Evolutionary conservation across 2,113 vertebrate species (phyloP).

Genomic region (Physeter macrocephalus): DNA sequence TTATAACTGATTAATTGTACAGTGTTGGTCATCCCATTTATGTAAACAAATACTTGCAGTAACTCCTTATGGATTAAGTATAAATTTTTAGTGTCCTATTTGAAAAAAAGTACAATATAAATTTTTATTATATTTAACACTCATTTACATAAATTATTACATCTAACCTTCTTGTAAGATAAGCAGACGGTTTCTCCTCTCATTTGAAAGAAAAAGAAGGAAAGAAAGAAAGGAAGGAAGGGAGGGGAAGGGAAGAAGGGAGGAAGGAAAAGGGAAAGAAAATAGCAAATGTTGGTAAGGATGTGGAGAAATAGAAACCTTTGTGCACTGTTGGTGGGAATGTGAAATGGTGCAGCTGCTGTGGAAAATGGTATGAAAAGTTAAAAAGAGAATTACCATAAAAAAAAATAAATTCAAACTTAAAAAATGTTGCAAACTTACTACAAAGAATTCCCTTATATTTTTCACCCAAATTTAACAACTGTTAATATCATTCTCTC

Average conservation of each 20-base stretch:
- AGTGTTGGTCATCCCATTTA: not conserved
- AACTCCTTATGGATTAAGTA: not conserved
- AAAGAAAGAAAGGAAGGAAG: not conserved
- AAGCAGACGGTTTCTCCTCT: not conserved
- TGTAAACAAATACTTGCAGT: not conserved
- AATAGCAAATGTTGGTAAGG: not conserved
- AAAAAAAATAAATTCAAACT: not conserved
- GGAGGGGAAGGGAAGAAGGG: not conserved
- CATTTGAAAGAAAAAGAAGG: not conserved
- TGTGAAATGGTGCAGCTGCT: not conserved
- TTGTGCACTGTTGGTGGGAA: not conserved
- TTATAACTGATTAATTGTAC: not conserved
- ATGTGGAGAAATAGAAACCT: not conserved
- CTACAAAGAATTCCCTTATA: not conserved
- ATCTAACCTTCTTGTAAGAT: not conserved
- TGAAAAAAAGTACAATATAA: not conserved
- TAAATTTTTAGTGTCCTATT: not conserved
- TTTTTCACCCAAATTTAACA: not conserved
- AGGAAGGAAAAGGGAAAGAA: not conserved
- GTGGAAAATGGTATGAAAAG: not conserved
- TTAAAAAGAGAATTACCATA: not conserved
- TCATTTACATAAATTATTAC: not conserved
- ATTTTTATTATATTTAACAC: not conserved
- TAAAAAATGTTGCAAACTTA: not conserved
- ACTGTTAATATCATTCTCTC: not conserved